Evolutionary conservation across 2,888 invertebrate species (phyloP), one percentile per base, ranked within the genome.

Genomic region (Lasioglossum malachurum): DNA sequence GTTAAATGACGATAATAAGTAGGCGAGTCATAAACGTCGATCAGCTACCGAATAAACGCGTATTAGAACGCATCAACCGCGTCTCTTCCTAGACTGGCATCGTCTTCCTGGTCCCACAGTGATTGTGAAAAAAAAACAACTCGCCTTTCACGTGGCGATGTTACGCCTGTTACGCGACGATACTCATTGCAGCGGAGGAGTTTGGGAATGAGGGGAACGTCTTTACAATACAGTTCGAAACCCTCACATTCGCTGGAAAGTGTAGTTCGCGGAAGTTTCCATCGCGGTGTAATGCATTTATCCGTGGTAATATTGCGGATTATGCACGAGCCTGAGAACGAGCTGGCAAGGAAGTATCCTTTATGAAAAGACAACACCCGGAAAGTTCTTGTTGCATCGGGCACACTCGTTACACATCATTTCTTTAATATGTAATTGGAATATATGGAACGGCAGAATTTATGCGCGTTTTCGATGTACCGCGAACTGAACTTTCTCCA

Each of bases 241-340:
- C 84, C 82, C 82, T 71, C 27, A 31, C 79, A 60, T 83, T 83
- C 85, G 76, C 89, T 90, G 90, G 87, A 90, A 91, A 88, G 89
- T 89, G 79, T 82, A 75, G 69, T 88, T 57, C 82, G 69, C 91
- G 90, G 90, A 91, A 91, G 89, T 84, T 83, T 87, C 86, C 76
- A 46, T 41, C 75, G 77, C n/a, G 75, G 75, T 71, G 84, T 80
- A 90, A 88, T 82, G 79, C 84, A 69, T 87, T 86, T 90, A 90
- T 90, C 73, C 83, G 64, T 71, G 67, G 85, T 71, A 83, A 81
- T 69, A 81, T 77, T 67, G 75, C 31, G 78, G 67, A 67, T 88
- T 84, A 88, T 76, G 75, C 46, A 53, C n/a, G 71, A 8, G 57
- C 69, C 78, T 90, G 87, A 83, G 88, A 89, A 89, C 60, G 53